Conservation (phyloP, 2,797 vertebrate species). For the Menidia menidia region DNA sequence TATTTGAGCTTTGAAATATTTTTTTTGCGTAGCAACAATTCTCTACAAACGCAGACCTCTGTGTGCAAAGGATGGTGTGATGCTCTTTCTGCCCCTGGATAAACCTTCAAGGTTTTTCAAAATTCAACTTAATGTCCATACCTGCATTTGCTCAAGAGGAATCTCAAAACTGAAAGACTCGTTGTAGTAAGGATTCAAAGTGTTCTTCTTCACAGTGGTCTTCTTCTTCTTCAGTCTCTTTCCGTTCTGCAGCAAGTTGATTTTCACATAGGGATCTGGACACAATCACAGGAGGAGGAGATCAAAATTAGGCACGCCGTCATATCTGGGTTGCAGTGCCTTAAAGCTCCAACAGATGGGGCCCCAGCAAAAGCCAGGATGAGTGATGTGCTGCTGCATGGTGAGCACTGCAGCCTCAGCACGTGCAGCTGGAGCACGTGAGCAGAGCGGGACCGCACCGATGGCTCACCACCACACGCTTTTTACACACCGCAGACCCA, state of each 20-base stretch:
- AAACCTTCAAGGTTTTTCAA: neutral
- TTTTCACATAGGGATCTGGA: constrained; percentile 98
- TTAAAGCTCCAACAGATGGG: constrained; percentile 69
- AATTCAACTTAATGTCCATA: constrained; percentile 46
- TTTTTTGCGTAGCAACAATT: neutral
- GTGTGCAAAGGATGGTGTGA: neutral
- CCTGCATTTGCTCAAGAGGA: constrained; percentile 98
- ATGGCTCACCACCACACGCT: constrained; percentile 50
- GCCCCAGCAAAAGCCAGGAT: constrained; percentile 53
- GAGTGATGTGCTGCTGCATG: constrained; percentile 45
- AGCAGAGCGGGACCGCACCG: constrained; percentile 56
- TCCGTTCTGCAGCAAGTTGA: constrained; percentile 95
- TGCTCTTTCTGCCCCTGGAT: neutral
- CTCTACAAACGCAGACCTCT: neutral
- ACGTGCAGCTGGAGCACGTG: constrained; percentile 80
- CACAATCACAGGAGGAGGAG: neutral
- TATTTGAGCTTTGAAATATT: neutral
- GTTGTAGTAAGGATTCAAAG: constrained; percentile 97
- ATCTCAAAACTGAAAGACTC: constrained; percentile 99
- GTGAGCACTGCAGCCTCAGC: constrained; percentile 77
- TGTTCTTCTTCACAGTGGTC: constrained; percentile 99
- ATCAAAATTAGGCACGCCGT: neutral
- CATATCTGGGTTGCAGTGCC: constrained; percentile 53
- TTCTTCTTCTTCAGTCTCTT: constrained; percentile 99
- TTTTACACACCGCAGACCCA: constrained; percentile 25